Percentiles rank a stretch among this genome's conserved stretches.
Conservation (phyloP, 2,113 vertebrate genomes). For the Poeciliopsis occidentalis region DNA sequence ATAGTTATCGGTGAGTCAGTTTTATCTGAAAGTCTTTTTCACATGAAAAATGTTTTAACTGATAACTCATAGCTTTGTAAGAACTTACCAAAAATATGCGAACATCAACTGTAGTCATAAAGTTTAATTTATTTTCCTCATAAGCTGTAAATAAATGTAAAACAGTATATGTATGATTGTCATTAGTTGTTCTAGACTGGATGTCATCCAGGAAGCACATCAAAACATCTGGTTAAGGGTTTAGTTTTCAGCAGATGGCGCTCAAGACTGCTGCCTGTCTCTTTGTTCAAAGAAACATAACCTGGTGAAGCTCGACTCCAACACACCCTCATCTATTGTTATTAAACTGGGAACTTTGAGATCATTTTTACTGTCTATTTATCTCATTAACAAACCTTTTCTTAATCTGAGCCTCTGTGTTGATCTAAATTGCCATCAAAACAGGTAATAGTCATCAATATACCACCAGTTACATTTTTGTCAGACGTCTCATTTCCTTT, state of each 20-base stretch:
- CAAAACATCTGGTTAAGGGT: not conserved
- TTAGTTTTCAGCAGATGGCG: constrained; percentile 74
- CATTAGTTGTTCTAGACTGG: not conserved
- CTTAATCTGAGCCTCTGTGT: constrained; percentile 28
- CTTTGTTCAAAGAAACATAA: constrained; percentile 1
- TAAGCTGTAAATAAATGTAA: not conserved
- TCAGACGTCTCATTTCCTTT: constrained; percentile 53
- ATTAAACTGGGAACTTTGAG: constrained; percentile 8
- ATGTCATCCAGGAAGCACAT: not conserved
- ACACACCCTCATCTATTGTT: constrained; percentile 30
- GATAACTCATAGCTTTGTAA: not conserved
- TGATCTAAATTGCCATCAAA: constrained; percentile 38
- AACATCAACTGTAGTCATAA: too few species aligned
- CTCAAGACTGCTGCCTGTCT: constrained; percentile 46
- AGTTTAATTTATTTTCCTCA: not conserved
- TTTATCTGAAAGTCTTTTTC: not conserved
- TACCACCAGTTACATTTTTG: constrained; percentile 46
- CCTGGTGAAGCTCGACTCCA: constrained; percentile 23
- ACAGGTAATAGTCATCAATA: constrained; percentile 49
- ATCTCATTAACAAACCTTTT: constrained; percentile 35
- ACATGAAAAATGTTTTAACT: not conserved
- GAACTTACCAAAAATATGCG: not conserved
- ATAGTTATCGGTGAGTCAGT: not conserved
- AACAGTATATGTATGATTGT: not conserved
- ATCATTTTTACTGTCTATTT: constrained; percentile 24